Conservation (phyloP, 37 sponge, comb jelly and placozoan species). For the Agelas oroides region DNA sequence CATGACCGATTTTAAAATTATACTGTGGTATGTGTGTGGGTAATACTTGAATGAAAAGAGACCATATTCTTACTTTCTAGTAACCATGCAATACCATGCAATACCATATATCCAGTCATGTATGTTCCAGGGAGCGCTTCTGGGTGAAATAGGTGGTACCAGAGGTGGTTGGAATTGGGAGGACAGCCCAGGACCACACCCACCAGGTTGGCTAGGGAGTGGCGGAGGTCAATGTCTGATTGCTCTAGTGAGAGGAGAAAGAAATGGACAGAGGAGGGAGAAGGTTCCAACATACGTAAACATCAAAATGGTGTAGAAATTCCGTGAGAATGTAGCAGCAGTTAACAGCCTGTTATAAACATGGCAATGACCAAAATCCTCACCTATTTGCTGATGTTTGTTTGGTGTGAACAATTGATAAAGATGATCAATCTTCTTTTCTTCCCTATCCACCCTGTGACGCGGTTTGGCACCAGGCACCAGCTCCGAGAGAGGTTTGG, state of each 20-base stretch:
- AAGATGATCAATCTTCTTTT: slow-evolving; percentile 55
- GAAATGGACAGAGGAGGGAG: no score
- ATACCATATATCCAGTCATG: slow-evolving; percentile 86
- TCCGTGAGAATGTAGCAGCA: no score
- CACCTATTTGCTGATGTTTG: slow-evolving; percentile 27
- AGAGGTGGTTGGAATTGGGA: slow-evolving; percentile 71
- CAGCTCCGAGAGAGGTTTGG: slow-evolving; percentile 56
- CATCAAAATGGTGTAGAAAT: no score
- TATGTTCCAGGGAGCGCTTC: slow-evolving; percentile 64
- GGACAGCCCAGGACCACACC: slow-evolving; percentile 79
- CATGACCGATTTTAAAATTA: slow-evolving; percentile 54
- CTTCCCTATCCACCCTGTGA: slow-evolving; percentile 1
- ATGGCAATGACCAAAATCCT: not conserved
- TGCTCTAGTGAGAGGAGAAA: slow-evolving; percentile 51
- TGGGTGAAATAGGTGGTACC: slow-evolving; percentile 77
- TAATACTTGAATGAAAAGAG: no score
- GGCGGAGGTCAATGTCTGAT: slow-evolving; percentile 77
- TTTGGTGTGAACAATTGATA: slow-evolving; percentile 61
- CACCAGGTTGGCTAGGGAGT: slow-evolving; percentile 76
- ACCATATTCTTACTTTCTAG: no score
- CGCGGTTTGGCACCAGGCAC: slow-evolving; percentile 28
- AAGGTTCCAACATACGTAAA: no score
- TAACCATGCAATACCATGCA: no score
- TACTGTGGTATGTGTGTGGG: slow-evolving; percentile 39
- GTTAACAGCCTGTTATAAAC: no score